Percentiles rank a stretch among this genome's conserved stretches.
Evolutionary conservation across 2,113 vertebrate genomes (phyloP).

Genomic region (Nothoprocta pentlandii): DNA sequence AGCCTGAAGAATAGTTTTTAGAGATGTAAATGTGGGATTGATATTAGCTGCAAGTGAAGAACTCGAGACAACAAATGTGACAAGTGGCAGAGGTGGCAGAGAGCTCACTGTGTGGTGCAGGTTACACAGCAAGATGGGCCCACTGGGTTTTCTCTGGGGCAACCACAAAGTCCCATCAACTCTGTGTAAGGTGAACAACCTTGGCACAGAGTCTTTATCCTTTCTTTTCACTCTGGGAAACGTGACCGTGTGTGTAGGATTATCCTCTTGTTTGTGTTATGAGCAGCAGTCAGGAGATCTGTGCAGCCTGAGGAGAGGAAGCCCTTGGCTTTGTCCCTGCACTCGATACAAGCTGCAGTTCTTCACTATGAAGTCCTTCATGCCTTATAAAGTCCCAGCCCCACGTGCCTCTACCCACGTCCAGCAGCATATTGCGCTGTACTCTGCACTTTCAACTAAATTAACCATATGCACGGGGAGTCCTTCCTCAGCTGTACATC

Average conservation of each 20-base stretch:
- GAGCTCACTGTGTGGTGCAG: not conserved
- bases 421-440: not conserved
- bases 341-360: not conserved
- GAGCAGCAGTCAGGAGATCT: not conserved
- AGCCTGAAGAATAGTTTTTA: not conserved
- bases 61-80: not conserved
- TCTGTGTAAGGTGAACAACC: not conserved
- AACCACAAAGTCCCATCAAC: not conserved
- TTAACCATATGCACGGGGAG: slow-evolving; percentile 1
- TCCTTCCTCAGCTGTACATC: not conserved
- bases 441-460: not conserved
- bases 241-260: not conserved
- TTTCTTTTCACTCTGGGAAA: not conserved
- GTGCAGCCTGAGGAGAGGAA: not conserved
- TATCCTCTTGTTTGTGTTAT: not conserved
- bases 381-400: not conserved
- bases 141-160: not conserved
- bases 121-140: not conserved
- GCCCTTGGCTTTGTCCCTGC: not conserved
- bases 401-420: not conserved
- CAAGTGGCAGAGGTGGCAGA: not conserved
- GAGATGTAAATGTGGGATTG: not conserved
- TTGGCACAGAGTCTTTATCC: not conserved
- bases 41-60: not conserved
- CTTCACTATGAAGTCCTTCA: not conserved